These are phyloP conservation scores for Gambelia wislizenii DNA, from an alignment of 2,797 vertebrate genomes.

Conservation along the genomic window DNA sequence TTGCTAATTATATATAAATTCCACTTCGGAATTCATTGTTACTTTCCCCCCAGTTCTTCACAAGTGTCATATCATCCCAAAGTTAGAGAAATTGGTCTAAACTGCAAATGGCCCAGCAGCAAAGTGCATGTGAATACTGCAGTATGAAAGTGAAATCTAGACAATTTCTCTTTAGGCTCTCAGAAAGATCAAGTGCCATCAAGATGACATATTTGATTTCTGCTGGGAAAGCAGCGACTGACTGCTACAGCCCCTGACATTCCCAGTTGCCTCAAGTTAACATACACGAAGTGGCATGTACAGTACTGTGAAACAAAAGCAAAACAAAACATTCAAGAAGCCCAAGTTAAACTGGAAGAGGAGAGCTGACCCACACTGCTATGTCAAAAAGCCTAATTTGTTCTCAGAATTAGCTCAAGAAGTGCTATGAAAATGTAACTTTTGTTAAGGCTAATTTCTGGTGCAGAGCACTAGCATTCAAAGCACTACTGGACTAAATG, in stretches of 20 bases:
- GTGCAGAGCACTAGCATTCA: no score
- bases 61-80: not conserved
- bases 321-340: conserved; percentile 35
- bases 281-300: conserved; percentile 25
- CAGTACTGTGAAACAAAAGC: conserved; percentile 19
- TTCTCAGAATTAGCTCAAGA: not conserved
- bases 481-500: not conserved
- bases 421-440: not conserved
- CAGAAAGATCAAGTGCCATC: conserved; percentile 21
- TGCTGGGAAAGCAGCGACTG: conserved; percentile 60
- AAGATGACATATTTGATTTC: conserved; percentile 71
- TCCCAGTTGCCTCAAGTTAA: conserved; percentile 43
- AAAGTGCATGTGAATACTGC: not conserved
- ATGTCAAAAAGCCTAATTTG: not conserved
- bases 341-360: conserved; percentile 14
- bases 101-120: not conserved
- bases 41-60: not conserved
- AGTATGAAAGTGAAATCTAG: conserved; percentile 9
- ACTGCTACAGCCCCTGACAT: conserved; percentile 56
- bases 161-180: conserved; percentile 13
- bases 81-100: not conserved
- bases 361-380: not conserved
- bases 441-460: not conserved
- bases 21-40: not conserved
- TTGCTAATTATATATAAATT: not conserved